These are phyloP conservation scores for Embidobia sp. DNA, from an alignment of 2,888 invertebrate genomes.

Conservation along the genomic window DNA sequence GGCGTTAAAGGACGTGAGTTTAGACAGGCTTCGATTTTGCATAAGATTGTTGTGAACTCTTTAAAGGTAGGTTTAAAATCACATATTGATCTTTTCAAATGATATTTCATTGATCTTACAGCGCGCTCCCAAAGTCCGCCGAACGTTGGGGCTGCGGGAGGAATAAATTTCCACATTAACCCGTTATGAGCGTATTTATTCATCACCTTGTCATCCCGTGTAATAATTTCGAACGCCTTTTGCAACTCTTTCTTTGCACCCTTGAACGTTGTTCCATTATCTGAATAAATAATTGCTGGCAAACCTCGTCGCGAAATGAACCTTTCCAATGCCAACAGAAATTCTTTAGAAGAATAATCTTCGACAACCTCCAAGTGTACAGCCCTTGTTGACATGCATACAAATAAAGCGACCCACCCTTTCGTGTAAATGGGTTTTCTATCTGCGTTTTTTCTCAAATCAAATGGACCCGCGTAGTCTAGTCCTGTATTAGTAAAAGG, in stretches of 20 bases:
- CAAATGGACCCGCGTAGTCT: slow-evolving; percentile 4
- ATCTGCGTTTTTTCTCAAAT: background rate
- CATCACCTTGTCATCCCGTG: background rate
- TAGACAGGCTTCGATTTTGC: slow-evolving; percentile 15
- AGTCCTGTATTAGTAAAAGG: background rate
- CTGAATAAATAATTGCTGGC: background rate
- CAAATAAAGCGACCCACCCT: background rate
- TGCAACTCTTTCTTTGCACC: slow-evolving; percentile 2
- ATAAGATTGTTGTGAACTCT: slow-evolving; percentile 16
- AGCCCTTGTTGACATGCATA: background rate
- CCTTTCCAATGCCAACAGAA: background rate
- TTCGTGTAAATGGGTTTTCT: background rate
- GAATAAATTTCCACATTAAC: slow-evolving; percentile 22
- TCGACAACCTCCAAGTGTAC: background rate
- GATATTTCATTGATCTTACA: slow-evolving; percentile 68
- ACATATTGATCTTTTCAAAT: slow-evolving; percentile 64
- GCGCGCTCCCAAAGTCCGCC: slow-evolving; percentile 71
- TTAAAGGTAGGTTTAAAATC: background rate
- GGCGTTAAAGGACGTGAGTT: slow-evolving; percentile 8
- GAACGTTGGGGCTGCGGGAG: slow-evolving; percentile 67
- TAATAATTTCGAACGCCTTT: too few relatives aligned
- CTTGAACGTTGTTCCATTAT: slow-evolving; percentile 1
- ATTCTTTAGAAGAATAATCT: background rate
- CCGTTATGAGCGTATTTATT: background rate
- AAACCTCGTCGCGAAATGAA: slow-evolving; percentile 1